These are phyloP conservation scores for Erinaceus europaeus DNA, from an alignment of 2,113 vertebrate genomes.

Conservation along the genomic window DNA sequence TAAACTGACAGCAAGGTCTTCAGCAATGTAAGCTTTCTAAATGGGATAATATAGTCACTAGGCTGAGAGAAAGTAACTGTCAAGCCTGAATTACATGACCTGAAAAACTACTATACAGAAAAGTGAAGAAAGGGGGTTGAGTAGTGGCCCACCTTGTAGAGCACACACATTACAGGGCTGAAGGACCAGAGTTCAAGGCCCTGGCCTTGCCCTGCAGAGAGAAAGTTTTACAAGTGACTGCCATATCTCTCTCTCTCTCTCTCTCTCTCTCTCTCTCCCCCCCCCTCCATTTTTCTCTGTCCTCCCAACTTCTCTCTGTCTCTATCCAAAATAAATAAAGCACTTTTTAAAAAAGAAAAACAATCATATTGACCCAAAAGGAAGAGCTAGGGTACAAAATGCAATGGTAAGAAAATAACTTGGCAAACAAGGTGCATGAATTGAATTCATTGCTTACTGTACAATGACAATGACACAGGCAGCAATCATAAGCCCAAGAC, in stretches of 20 bases:
- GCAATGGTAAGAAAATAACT: slow-evolving; percentile 28
- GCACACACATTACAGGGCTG: no score
- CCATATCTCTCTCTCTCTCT: no score
- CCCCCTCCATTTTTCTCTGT: no score
- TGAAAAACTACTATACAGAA: not conserved
- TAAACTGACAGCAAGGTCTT: not conserved
- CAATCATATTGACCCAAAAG: not conserved
- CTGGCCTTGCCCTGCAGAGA: no score
- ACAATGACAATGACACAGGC: not conserved
- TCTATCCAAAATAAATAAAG: slow-evolving; percentile 10
- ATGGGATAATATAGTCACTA: not conserved
- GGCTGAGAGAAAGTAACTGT: not conserved
- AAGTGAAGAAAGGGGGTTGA: no score
- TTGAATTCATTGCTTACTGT: not conserved
- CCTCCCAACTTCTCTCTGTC: no score
- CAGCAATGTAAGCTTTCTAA: not conserved
- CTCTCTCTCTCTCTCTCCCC: no score
- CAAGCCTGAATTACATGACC: not conserved
- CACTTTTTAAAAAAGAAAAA: not conserved
- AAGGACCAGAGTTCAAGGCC: no score
- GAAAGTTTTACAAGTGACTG: no score
- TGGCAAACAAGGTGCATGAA: not conserved
- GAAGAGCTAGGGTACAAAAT: not conserved
- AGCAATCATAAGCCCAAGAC: not conserved
- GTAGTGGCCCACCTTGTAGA: no score